phyloP scores from a whole-genome alignment of 2,888 invertebrate species.

The Pseudeuparius sepicola region DNA sequence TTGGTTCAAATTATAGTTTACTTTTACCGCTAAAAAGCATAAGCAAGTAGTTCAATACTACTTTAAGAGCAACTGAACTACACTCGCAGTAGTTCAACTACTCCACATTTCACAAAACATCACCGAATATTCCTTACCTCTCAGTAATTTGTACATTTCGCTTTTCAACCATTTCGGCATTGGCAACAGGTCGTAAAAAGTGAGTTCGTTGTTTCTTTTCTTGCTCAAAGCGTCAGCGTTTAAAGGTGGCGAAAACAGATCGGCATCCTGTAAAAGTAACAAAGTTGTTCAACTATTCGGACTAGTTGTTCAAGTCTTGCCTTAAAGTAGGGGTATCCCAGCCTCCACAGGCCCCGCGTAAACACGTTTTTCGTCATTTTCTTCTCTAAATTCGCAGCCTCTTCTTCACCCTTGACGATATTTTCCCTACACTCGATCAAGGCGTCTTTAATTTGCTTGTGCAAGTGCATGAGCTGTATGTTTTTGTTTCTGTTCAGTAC shows the following conservation, averaged over 20 bases:
- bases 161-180: constrained; percentile 32
- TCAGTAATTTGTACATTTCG: constrained; percentile 26
- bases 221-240: constrained; percentile 46
- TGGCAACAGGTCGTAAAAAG: constrained; percentile 27
- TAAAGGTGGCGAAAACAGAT: constrained; percentile 43
- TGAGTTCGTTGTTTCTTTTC: constrained; percentile 25
- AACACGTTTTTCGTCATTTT: constrained; percentile 1
- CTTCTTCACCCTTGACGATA: constrained; percentile 11
- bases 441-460: constrained; percentile 13
- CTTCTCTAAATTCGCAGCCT: neutral
- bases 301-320: neutral
- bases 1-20: too few species aligned
- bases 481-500: constrained; percentile 17
- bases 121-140: too few species aligned
- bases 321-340: constrained; percentile 20
- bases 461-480: constrained; percentile 15
- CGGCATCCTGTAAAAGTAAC: constrained; percentile 37
- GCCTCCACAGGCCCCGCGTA: constrained; percentile 10
- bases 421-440: constrained; percentile 14
- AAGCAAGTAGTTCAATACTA: too few species aligned
- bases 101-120: too few species aligned
- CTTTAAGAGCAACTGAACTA: too few species aligned
- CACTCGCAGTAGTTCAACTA: too few species aligned
- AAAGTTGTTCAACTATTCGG: neutral
- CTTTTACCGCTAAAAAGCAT: too few species aligned